These are phyloP conservation scores for Campopleginae sp. DNA, from an alignment of 2,888 invertebrate species.

Conservation along the genomic window DNA sequence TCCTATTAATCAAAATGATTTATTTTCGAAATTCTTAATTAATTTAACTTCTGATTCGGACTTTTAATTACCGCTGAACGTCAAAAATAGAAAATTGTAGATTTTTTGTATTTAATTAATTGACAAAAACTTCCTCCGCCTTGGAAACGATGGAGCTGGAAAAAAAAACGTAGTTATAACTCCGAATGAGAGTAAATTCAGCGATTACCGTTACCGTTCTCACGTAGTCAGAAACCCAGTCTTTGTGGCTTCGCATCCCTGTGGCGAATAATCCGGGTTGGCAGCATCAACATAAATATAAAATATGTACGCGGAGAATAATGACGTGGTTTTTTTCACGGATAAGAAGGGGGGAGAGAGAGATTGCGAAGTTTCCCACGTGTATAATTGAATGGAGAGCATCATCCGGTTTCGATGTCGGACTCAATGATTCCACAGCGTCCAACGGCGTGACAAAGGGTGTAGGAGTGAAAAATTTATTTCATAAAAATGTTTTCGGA, in stretches of 20 bases:
- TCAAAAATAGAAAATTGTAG: no score
- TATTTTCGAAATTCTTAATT: no score
- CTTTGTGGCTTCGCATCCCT: not conserved
- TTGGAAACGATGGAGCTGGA: no score
- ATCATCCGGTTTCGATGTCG: not conserved
- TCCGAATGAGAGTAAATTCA: not conserved
- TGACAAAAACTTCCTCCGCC: no score
- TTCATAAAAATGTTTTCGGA: slow-evolving; percentile 42
- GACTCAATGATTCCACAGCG: not conserved
- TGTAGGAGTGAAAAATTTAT: not conserved
- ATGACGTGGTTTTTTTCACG: not conserved
- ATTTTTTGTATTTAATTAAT: no score
- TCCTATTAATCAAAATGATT: no score
- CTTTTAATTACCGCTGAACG: no score
- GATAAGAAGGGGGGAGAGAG: not conserved
- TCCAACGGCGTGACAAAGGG: not conserved
- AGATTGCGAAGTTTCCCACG: not conserved
- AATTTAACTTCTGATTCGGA: no score
- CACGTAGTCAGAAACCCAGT: not conserved
- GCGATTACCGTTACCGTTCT: not conserved
- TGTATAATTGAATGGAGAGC: not conserved
- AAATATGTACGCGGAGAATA: not conserved
- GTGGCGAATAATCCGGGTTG: slow-evolving; percentile 7
- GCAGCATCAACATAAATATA: not conserved
- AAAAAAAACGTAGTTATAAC: no score